These are phyloP conservation scores for Aythya baeri DNA, from an alignment of 2,113 vertebrate genomes.

Conservation along the genomic window DNA sequence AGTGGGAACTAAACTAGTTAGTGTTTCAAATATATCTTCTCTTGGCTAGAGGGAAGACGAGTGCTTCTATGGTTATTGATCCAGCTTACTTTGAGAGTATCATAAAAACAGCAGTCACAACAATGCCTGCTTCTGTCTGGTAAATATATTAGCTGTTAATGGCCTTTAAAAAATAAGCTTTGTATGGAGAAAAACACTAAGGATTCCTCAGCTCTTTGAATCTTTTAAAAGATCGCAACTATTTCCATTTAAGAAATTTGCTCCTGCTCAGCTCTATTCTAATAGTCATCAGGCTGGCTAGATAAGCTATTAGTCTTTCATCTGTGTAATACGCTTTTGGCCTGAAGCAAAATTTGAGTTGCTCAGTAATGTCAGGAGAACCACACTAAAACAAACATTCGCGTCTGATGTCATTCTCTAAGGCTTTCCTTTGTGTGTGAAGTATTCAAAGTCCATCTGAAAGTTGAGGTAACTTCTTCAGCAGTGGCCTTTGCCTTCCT, in stretches of 20 bases:
- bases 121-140: not conserved
- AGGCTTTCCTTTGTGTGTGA: not conserved
- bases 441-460: not conserved
- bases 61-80: not conserved
- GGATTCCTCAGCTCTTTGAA: not conserved
- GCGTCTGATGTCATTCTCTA: not conserved
- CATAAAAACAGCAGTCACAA: not conserved
- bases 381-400: constrained; percentile 4
- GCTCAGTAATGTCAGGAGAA: not conserved
- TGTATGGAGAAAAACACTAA: not conserved
- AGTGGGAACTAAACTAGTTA: not conserved
- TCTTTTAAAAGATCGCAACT: not conserved
- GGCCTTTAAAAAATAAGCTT: not conserved
- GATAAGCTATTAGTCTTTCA: constrained; percentile 44
- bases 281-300: not conserved
- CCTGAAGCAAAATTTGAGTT: constrained; percentile 37
- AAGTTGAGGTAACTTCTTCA: not conserved
- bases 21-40: not conserved
- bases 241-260: not conserved
- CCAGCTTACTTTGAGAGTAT: not conserved
- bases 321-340: not conserved
- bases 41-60: not conserved
- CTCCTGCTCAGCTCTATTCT: not conserved
- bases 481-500: not conserved
- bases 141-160: not conserved